These are phyloP conservation scores for Calycopis cecrops DNA, from an alignment of 1,140 invertebrate genomes.

Conservation along the genomic window DNA sequence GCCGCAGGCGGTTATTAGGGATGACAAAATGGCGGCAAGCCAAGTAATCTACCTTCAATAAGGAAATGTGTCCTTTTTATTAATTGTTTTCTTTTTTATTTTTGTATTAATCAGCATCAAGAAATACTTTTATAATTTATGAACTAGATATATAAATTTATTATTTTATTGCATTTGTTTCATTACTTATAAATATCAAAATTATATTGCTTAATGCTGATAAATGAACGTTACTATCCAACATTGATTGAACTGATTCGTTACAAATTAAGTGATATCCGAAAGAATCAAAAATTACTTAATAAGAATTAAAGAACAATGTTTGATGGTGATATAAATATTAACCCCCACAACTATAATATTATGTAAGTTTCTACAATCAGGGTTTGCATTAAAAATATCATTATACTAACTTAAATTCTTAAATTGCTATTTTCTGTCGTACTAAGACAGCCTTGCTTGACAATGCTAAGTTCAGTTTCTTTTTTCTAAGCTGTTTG, in stretches of 20 bases:
- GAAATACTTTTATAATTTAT: conserved; percentile 4
- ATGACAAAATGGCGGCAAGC: conserved; percentile 27
- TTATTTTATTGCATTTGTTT: neutral
- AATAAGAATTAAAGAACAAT: no score
- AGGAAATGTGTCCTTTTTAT: conserved; percentile 28
- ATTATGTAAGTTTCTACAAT: no score
- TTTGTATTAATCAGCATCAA: conserved; percentile 13
- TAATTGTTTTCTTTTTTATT: conserved; percentile 19
- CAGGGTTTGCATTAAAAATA: no score
- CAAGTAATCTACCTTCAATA: conserved; percentile 28
- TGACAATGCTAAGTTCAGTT: no score
- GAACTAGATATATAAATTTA: neutral
- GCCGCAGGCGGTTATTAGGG: conserved; percentile 20
- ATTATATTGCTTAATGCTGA: conserved; percentile 2
- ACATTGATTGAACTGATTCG: neutral
- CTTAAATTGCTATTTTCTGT: no score
- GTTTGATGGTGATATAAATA: no score
- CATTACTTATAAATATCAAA: neutral
- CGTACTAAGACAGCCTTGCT: no score
- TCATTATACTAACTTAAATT: no score
- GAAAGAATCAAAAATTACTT: no score
- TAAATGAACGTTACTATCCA: neutral
- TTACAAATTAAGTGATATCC: no score
- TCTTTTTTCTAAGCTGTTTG: no score
- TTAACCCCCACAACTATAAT: no score